A percentile compares a stretch with the other conserved stretches of the same genome.
These are phyloP conservation scores for Beaufortia kweichowensis DNA, from an alignment of 2,113 vertebrate genomes.

Conservation along the genomic window DNA sequence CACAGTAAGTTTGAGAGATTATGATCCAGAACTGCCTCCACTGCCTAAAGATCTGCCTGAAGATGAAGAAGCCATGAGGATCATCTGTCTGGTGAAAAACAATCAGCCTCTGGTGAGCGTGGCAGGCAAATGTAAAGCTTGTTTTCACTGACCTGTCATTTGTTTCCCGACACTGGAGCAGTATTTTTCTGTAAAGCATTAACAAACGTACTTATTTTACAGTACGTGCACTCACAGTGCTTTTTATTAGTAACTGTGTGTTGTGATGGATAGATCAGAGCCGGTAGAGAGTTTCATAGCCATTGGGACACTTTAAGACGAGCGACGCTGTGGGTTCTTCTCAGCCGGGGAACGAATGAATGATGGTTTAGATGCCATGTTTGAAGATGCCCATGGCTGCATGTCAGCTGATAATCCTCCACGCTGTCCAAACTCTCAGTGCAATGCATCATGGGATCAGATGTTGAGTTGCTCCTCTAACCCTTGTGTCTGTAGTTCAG, in stretches of 20 bases:
- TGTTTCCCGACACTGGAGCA: too few relatives aligned
- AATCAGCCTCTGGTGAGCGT: slow-evolving; percentile 91
- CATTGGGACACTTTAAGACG: slow-evolving; percentile 61
- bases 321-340: slow-evolving; percentile 53
- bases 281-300: slow-evolving; percentile 29
- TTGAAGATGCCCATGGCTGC: slow-evolving; percentile 37
- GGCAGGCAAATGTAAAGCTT: slow-evolving; percentile 12
- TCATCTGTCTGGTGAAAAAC: slow-evolving; percentile 95
- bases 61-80: slow-evolving; percentile 90
- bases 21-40: slow-evolving; percentile 85
- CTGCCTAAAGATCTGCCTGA: slow-evolving; percentile 86
- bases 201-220: too few relatives aligned
- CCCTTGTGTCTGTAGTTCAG: slow-evolving; percentile 61
- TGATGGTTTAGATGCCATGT: background rate
- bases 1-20: slow-evolving; percentile 89
- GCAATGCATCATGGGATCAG: slow-evolving; percentile 55
- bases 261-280: slow-evolving; percentile 43
- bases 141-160: slow-evolving; percentile 30
- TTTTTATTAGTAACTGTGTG: slow-evolving; percentile 42
- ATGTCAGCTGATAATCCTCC: slow-evolving; percentile 10
- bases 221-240: too few relatives aligned
- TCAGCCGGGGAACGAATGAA: background rate
- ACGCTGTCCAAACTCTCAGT: slow-evolving; percentile 18
- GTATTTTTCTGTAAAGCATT: too few relatives aligned
- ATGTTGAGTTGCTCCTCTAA: slow-evolving; percentile 56